Evolutionary conservation across 2,113 vertebrate genomes (phyloP), one percentile per base, ranked within the genome.

Genomic region (Nothoprocta pentlandii): DNA sequence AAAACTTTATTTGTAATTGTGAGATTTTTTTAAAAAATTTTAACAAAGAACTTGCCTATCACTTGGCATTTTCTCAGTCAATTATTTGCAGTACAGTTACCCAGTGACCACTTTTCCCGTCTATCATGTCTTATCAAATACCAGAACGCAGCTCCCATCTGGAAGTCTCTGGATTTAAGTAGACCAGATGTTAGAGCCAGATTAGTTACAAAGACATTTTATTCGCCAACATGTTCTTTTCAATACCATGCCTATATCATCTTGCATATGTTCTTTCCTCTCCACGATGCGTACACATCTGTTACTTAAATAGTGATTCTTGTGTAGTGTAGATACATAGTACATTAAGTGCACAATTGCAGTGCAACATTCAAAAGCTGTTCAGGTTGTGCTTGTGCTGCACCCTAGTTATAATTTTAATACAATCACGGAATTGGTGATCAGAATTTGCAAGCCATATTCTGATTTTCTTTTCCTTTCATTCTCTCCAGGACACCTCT

Each of bases 121-220:
- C 61, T 70, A 36, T 80, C 20, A 80, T 30, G 9, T 85, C n/a
- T 89, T 91, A 82, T 73, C 77, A 94, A 87, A 91, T 88, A 78
- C 86, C 94, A 86, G 12, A 19, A 13, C 13, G 15, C 10, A 74
- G 34, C 70, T 93, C 70, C 54, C 62, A 84, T 39, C 44, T 90
- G 62, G 82, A 96, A 82, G 47, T 32, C 32, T 81, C 25, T 36
- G 32, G 51, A 49, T 91, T 97, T 71, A 73, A 76, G 28, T 63
- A 68, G 71, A 70, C 20, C 95, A 97, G 94, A 95, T 96, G 87
- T 42, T 64, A 34, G 41, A 76, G 12, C 26, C 77, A 97, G 83
- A 91, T 96, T 96, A 96, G 41, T 90, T 93, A 68, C 32, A 71
- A 82, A 96, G 80, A 23, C 16, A 53, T 90, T 93, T 96, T 90